phyloP scores from a whole-genome alignment of 2,797 vertebrate species.

The Buphagus erythrorhynchus region DNA sequence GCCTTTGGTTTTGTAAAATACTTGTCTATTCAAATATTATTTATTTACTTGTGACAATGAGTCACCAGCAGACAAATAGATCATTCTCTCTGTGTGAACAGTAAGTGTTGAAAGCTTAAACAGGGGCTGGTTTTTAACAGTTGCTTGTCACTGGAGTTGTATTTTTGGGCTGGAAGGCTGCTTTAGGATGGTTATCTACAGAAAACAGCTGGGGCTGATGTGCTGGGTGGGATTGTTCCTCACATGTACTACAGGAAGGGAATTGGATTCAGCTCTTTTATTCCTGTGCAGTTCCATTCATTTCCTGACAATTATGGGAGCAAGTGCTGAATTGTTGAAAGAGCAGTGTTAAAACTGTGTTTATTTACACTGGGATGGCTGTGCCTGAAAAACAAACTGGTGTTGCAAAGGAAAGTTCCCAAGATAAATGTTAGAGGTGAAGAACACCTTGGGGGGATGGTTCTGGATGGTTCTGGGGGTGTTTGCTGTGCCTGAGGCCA shows the following conservation, averaged over 20 bases:
- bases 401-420: not conserved
- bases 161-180: not conserved
- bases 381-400: not conserved
- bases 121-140: not conserved
- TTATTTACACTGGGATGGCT: not conserved
- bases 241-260: not conserved
- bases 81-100: not conserved
- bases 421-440: not conserved
- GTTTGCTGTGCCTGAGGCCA: not conserved
- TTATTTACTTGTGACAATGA: not conserved
- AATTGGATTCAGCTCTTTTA: not conserved
- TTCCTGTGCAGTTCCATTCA: not conserved
- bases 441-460: not conserved
- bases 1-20: not conserved
- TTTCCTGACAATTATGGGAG: not conserved
- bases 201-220: not conserved
- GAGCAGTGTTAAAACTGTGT: not conserved
- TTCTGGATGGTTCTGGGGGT: not conserved
- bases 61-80: not conserved
- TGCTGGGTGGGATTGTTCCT: not conserved
- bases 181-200: not conserved
- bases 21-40: not conserved
- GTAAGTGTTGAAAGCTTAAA: not conserved
- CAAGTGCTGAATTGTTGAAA: not conserved
- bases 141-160: not conserved